Percentiles rank a stretch among this genome's conserved stretches.
phyloP scores from a whole-genome alignment of 1,140 invertebrate genomes.

The Orussus abietinus region DNA sequence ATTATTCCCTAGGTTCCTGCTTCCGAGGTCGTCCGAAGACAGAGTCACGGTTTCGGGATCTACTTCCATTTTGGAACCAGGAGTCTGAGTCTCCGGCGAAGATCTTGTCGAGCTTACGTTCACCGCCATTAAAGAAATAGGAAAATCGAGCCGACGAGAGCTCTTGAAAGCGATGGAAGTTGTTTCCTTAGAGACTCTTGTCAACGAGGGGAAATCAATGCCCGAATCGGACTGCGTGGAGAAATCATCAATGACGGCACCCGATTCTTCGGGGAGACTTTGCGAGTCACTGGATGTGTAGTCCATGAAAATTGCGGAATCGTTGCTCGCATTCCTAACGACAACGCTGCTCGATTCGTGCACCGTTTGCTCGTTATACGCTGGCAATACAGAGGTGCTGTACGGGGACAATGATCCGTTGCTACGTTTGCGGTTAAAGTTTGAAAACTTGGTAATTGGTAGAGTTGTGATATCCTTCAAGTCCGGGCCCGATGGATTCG shows the following conservation, averaged over 20 bases:
- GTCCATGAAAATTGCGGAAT: slow-evolving; percentile 36
- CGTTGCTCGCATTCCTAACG: slow-evolving; percentile 19
- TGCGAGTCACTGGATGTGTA: slow-evolving; percentile 16
- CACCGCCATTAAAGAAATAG: neutral
- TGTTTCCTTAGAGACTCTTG: slow-evolving; percentile 17
- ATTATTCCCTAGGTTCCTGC: too few relatives aligned
- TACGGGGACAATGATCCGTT: too few relatives aligned
- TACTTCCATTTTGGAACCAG: too few relatives aligned
- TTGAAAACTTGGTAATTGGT: too few relatives aligned
- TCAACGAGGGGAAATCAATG: slow-evolving; percentile 28
- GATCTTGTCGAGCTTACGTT: too few relatives aligned
- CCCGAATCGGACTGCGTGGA: slow-evolving; percentile 30
- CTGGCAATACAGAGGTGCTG: too few relatives aligned
- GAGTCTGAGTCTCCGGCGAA: too few relatives aligned
- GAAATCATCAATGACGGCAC: slow-evolving; percentile 10
- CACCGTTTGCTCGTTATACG: too few relatives aligned
- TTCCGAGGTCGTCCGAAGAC: too few relatives aligned
- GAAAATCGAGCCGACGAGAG: neutral
- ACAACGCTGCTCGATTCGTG: too few relatives aligned
- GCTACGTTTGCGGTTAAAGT: too few relatives aligned
- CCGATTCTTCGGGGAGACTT: slow-evolving; percentile 15
- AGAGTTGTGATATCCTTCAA: neutral
- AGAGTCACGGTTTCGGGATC: too few relatives aligned
- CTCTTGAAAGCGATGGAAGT: slow-evolving; percentile 11
- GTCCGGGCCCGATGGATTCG: neutral